A percentile compares a stretch with the other conserved stretches of the same genome.
Evolutionary conservation across 2,797 vertebrate genomes (phyloP).

Genomic region (Channallabes apus): DNA sequence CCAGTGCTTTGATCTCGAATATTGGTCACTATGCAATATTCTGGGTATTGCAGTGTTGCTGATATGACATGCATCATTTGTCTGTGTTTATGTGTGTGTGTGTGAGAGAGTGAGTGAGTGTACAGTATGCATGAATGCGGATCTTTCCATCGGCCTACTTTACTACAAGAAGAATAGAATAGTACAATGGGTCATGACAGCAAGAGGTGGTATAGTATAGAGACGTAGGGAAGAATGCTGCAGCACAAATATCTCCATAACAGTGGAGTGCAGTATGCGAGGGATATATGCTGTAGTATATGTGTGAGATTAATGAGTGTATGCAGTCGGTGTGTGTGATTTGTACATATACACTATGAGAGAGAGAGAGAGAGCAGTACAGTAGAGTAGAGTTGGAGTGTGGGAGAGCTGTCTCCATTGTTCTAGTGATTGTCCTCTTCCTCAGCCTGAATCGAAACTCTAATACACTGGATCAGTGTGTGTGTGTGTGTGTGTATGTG

Average conservation of each 20-base stretch:
- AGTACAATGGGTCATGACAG: background rate
- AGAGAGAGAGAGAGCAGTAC: constrained; percentile 10
- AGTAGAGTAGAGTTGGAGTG: background rate
- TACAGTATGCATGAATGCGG: background rate
- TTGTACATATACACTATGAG: background rate
- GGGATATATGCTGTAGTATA: background rate
- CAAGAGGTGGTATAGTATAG: background rate
- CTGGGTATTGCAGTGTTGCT: background rate
- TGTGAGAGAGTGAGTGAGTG: constrained; percentile 40
- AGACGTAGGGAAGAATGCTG: background rate
- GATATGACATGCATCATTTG: background rate
- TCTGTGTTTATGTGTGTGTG: constrained; percentile 30
- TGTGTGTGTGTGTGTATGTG: constrained; percentile 18
- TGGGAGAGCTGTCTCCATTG: constrained; percentile 32
- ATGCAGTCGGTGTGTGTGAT: background rate
- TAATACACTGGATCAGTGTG: background rate
- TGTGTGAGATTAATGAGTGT: background rate
- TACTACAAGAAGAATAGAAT: background rate
- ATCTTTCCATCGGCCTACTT: constrained; percentile 10
- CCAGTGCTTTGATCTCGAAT: background rate
- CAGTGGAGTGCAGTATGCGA: background rate
- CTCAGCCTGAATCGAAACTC: constrained; percentile 23
- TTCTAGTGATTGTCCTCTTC: constrained; percentile 13
- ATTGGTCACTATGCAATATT: background rate
- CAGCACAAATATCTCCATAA: background rate